These are phyloP conservation scores for Ceratina japonica DNA, from an alignment of 1,140 invertebrate species.

Conservation along the genomic window DNA sequence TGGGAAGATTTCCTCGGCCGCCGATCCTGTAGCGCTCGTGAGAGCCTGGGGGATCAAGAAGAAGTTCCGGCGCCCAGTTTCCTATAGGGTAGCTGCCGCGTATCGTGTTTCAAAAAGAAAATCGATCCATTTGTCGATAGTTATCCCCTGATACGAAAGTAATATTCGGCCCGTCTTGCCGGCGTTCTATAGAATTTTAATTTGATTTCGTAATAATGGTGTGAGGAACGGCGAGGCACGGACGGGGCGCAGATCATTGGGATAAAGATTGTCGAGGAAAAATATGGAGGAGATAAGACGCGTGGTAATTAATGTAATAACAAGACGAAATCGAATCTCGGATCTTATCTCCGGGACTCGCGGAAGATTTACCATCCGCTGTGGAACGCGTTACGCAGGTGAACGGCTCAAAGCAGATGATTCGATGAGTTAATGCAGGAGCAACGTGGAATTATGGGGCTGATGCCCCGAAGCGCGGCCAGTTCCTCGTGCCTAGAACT, in stretches of 20 bases:
- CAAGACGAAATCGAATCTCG: slow-evolving; percentile 28
- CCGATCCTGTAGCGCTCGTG: slow-evolving; percentile 52
- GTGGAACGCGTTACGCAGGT: slow-evolving; percentile 44
- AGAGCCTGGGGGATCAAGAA: slow-evolving; percentile 57
- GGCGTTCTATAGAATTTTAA: neutral
- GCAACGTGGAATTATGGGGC: slow-evolving; percentile 45
- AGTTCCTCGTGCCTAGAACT: slow-evolving; percentile 27
- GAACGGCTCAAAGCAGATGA: slow-evolving; percentile 48
- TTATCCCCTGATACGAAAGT: slow-evolving; percentile 11
- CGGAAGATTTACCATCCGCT: slow-evolving; percentile 29
- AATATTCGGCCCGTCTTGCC: neutral
- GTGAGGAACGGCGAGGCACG: too few species aligned
- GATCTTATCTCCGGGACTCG: slow-evolving; percentile 24
- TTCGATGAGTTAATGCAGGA: slow-evolving; percentile 45
- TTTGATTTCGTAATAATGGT: neutral
- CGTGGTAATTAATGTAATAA: slow-evolving; percentile 44
- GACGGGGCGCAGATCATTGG: neutral
- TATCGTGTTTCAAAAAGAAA: slow-evolving; percentile 55
- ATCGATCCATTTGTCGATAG: slow-evolving; percentile 52
- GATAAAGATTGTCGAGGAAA: neutral
- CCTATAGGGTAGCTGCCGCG: slow-evolving; percentile 34
- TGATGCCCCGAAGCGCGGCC: slow-evolving; percentile 16
- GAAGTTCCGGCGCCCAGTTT: slow-evolving; percentile 50
- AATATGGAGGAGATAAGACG: neutral
- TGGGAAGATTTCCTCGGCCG: slow-evolving; percentile 71